phyloP scores from a whole-genome alignment of 2,888 invertebrate species.

The Ormyrus nitidulus region DNA sequence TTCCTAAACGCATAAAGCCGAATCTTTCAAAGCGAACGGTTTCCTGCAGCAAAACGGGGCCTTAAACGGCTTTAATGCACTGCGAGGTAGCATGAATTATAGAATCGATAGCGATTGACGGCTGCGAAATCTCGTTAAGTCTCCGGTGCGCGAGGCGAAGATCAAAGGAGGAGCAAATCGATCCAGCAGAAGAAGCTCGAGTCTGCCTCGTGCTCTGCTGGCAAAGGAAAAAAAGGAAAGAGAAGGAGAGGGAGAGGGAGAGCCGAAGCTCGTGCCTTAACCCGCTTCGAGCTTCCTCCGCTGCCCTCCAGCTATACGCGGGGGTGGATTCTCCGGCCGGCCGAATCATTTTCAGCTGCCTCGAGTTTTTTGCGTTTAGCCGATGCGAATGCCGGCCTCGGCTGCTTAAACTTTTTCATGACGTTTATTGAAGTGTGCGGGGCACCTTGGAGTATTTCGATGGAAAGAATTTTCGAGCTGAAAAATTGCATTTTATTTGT shows the following conservation, averaged over 20 bases:
- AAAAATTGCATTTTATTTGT: neutral
- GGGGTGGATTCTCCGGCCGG: neutral
- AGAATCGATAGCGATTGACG: conserved; percentile 28
- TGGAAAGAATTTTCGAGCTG: too few relatives aligned
- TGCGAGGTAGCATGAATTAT: conserved; percentile 7
- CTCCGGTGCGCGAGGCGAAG: conserved; percentile 2
- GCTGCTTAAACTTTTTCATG: too few relatives aligned
- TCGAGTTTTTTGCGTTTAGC: neutral
- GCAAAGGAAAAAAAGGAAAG: neutral
- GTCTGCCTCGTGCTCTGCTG: neutral
- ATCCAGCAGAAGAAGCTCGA: neutral
- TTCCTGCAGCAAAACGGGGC: neutral
- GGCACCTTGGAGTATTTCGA: too few relatives aligned
- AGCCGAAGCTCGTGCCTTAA: neutral
- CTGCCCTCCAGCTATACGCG: neutral
- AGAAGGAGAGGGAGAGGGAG: neutral
- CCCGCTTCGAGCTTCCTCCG: neutral
- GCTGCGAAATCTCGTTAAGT: conserved; percentile 20
- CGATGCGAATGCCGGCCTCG: conserved; percentile 22
- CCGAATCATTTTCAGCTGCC: neutral
- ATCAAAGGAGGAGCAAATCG: conserved; percentile 30
- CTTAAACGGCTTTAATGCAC: neutral
- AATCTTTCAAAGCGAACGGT: neutral
- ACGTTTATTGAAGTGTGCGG: too few relatives aligned
- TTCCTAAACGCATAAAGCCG: too few relatives aligned